A percentile compares a stretch with the other conserved stretches of the same genome.
Conservation (phyloP, 2,797 vertebrate species). For the Semotilus atromaculatus region DNA sequence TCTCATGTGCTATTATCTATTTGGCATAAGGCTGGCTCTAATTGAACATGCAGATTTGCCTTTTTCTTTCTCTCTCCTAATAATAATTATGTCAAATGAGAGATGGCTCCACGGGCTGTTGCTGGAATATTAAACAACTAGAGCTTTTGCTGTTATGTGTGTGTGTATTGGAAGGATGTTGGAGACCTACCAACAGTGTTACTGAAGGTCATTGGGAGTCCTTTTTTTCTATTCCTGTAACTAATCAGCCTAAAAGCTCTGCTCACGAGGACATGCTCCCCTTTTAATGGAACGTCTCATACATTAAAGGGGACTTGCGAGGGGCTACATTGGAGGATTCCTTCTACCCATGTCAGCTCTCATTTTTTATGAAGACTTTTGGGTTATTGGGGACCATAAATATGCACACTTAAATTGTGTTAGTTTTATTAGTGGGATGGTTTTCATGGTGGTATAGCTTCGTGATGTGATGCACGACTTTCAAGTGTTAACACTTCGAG, state of each 20-base stretch:
- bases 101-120: conserved; percentile 65
- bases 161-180: conserved; percentile 37
- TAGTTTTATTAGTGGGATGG: conserved; percentile 74
- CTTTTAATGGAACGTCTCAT: conserved; percentile 84
- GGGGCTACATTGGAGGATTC: conserved; percentile 75
- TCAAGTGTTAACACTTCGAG: conserved; percentile 38
- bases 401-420: conserved; percentile 77
- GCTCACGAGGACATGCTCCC: conserved; percentile 80
- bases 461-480: conserved; percentile 52
- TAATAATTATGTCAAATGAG: conserved; percentile 79
- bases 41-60: conserved; percentile 80
- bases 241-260: conserved; percentile 88
- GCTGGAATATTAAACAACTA: conserved; percentile 72
- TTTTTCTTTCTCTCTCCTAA: conserved; percentile 72
- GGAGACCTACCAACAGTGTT: conserved; percentile 66
- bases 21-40: conserved; percentile 72
- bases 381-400: conserved; percentile 84
- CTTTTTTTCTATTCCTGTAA: conserved; percentile 81
- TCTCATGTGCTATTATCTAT: conserved; percentile 74
- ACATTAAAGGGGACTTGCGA: conserved; percentile 78
- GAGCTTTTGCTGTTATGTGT: conserved; percentile 59
- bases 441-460: conserved; percentile 62
- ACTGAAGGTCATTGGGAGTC: conserved; percentile 79
- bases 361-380: conserved; percentile 86
- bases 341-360: conserved; percentile 84